Evolutionary conservation across 2,888 invertebrate genomes (phyloP).

Genomic region (Pterobdella sp.): DNA sequence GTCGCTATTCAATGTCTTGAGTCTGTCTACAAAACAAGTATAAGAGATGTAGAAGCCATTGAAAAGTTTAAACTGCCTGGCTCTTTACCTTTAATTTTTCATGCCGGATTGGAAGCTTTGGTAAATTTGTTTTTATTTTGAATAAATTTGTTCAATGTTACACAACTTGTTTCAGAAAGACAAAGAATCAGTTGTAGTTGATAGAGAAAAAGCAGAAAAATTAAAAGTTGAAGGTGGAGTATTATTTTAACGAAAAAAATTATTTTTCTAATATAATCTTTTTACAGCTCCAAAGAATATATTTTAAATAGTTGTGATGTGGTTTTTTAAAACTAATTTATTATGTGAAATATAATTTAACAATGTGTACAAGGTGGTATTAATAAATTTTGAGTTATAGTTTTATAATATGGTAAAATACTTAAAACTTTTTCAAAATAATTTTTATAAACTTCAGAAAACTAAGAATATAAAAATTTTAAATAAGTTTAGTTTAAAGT

Average conservation of each 20-base stretch:
- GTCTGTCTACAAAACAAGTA: constrained; percentile 69
- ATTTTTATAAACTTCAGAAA: too few relatives aligned
- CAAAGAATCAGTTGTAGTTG: constrained; percentile 35
- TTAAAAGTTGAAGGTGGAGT: constrained; percentile 73
- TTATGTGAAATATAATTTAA: not conserved
- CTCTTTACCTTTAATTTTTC: constrained; percentile 53
- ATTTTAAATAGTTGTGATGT: not conserved
- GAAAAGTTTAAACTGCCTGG: constrained; percentile 47
- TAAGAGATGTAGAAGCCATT: constrained; percentile 48
- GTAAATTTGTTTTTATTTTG: constrained; percentile 18
- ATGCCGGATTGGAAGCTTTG: constrained; percentile 31
- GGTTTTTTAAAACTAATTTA: not conserved
- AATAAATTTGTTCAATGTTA: constrained; percentile 13
- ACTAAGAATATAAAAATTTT: too few relatives aligned
- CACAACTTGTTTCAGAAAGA: constrained; percentile 32
- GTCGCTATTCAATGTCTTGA: constrained; percentile 91
- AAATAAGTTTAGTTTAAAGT: too few relatives aligned
- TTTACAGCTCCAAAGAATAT: not conserved
- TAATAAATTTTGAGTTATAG: too few relatives aligned
- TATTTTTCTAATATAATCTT: not conserved
- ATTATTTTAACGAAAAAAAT: not conserved
- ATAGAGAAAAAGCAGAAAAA: constrained; percentile 64
- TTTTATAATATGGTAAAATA: too few relatives aligned
- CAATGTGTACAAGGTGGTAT: too few relatives aligned
- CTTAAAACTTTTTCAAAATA: too few relatives aligned